Percentiles rank a stretch among this genome's conserved stretches.
Evolutionary conservation across 2,888 invertebrate genomes (phyloP).

Genomic region (Toxonevra muliebris): DNA sequence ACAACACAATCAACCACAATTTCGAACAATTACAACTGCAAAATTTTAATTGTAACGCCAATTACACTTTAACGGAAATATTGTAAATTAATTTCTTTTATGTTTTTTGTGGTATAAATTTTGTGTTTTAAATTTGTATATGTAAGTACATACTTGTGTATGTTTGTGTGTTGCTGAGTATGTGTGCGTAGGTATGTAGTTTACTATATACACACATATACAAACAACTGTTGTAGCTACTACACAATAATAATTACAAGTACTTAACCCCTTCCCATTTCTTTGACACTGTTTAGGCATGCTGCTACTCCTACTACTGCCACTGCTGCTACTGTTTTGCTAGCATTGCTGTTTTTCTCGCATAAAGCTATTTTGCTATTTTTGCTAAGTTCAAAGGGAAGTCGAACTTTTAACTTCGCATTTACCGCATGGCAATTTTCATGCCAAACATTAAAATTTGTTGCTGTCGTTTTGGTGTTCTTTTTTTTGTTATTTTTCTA

Average conservation of each 20-base stretch:
- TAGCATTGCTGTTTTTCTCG: neutral
- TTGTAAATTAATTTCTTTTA: constrained; percentile 27
- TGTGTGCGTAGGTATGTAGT: neutral
- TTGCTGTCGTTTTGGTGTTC: neutral
- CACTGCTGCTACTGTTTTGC: neutral
- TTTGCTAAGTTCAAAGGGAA: constrained; percentile 12
- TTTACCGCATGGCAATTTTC: constrained; percentile 18
- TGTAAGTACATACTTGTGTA: too few species aligned
- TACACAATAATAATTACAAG: constrained; percentile 4
- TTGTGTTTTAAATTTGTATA: neutral
- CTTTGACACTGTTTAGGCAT: neutral
- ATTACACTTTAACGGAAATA: constrained; percentile 25
- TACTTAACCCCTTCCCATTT: constrained; percentile 2
- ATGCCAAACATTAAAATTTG: constrained; percentile 1
- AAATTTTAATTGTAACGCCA: constrained; percentile 32
- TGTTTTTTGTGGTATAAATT: constrained; percentile 17
- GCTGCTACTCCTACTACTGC: neutral
- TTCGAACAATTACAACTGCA: constrained; percentile 15
- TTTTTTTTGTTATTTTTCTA: neutral
- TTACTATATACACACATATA: neutral
- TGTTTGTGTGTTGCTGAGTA: neutral
- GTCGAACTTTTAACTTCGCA: constrained; percentile 3
- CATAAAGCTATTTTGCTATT: neutral
- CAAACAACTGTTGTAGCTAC: neutral
- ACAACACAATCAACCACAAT: too few species aligned